These are phyloP conservation scores for Hyposoter dolosus DNA, from an alignment of 2,888 invertebrate species.

Conservation along the genomic window DNA sequence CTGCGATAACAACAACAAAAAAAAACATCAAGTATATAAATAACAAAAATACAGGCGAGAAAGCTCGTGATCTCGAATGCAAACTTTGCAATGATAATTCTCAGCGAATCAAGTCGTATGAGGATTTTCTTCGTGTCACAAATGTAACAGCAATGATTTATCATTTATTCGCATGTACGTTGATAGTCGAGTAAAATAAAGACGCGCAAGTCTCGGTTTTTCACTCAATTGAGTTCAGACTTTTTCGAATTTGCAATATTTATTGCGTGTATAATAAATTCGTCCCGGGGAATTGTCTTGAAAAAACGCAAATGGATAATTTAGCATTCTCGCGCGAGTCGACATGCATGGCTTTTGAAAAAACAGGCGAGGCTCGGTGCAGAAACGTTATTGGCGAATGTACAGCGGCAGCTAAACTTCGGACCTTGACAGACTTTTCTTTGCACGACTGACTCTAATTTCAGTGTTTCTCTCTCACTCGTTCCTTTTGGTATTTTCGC, in stretches of 20 bases:
- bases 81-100: slow-evolving; percentile 10
- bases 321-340: slow-evolving; percentile 23
- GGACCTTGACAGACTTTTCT: slow-evolving; percentile 57
- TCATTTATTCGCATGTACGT: slow-evolving; percentile 41
- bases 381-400: slow-evolving; percentile 25
- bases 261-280: not conserved
- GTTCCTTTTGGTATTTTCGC: slow-evolving; percentile 14
- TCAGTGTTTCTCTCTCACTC: slow-evolving; percentile 4
- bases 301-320: not conserved
- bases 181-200: not conserved
- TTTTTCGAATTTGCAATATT: not conserved
- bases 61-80: not conserved
- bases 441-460: slow-evolving; percentile 29
- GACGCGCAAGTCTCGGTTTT: not conserved
- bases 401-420: slow-evolving; percentile 9
- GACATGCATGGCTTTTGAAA: not conserved
- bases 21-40: not conserved
- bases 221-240: not conserved
- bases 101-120: not conserved
- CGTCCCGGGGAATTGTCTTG: not conserved
- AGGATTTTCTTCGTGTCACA: slow-evolving; percentile 1
- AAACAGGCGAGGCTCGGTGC: slow-evolving; percentile 8
- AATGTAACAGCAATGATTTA: slow-evolving; percentile 31
- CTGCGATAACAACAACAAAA: not conserved
- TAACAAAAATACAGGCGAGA: not conserved